Evolutionary conservation across 2,113 vertebrate genomes (phyloP).

Genomic region (Epinephelus lanceolatus): DNA sequence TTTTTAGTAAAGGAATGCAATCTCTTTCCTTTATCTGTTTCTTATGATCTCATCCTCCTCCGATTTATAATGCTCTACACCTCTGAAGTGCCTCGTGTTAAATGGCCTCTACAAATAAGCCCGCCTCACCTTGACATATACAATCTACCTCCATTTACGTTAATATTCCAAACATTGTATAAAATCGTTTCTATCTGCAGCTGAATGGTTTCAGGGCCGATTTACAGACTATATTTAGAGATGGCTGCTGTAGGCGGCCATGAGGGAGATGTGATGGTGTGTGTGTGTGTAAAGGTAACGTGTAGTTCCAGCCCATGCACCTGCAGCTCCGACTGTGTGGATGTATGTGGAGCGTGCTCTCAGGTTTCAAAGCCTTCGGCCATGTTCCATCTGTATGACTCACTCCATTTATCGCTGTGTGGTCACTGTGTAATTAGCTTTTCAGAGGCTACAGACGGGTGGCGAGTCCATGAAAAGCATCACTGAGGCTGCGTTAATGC

Average conservation of each 20-base stretch:
- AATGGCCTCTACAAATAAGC: slow-evolving; percentile 13
- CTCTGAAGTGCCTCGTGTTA: neutral
- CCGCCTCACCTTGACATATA: neutral
- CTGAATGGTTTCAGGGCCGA: slow-evolving; percentile 10
- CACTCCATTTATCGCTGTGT: slow-evolving; percentile 32
- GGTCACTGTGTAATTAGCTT: slow-evolving; percentile 35
- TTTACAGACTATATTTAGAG: slow-evolving; percentile 27
- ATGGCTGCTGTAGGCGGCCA: neutral
- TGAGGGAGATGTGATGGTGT: neutral
- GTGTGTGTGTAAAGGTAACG: slow-evolving; percentile 2
- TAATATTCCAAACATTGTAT: slow-evolving; percentile 6
- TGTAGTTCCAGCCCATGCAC: neutral
- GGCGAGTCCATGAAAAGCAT: slow-evolving; percentile 9
- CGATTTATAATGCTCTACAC: neutral
- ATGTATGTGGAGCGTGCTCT: slow-evolving; percentile 2
- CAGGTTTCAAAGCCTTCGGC: slow-evolving; percentile 3
- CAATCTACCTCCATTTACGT: neutral
- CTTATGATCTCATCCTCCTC: neutral
- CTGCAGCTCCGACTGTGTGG: slow-evolving; percentile 10
- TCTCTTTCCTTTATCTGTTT: neutral
- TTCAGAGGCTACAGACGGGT: slow-evolving; percentile 10
- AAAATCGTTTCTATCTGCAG: slow-evolving; percentile 21
- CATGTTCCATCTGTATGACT: slow-evolving; percentile 40
- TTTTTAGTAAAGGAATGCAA: neutral
- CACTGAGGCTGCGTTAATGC: neutral